A percentile compares a stretch with the other conserved stretches of the same genome.
Evolutionary conservation across 2,797 vertebrate species (phyloP).

Genomic region (Buceros bicornis): DNA sequence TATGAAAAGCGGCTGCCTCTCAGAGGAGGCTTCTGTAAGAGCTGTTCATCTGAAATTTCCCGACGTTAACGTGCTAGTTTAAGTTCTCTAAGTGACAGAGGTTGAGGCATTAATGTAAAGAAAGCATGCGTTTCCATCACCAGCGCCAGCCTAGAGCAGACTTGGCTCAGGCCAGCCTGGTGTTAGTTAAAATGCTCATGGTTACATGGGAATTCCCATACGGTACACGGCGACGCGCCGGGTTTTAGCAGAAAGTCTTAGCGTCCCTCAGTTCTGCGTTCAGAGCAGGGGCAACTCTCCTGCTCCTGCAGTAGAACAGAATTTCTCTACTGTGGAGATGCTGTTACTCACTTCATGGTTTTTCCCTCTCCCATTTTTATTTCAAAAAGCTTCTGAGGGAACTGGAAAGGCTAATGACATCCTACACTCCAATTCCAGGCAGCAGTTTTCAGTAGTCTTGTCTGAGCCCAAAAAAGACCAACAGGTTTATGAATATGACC

Average conservation of each 20-base stretch:
- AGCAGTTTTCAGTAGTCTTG: neutral
- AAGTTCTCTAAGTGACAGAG: neutral
- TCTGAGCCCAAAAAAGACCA: neutral
- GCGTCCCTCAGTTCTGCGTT: neutral
- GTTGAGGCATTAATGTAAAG: neutral
- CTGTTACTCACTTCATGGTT: rapidly evolving
- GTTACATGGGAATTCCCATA: neutral
- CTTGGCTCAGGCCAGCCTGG: neutral
- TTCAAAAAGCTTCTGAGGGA: neutral
- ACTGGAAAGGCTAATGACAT: neutral
- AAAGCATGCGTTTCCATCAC: neutral
- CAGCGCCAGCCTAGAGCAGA: neutral
- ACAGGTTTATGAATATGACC: neutral
- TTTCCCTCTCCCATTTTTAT: neutral
- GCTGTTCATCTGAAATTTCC: neutral
- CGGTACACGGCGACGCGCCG: neutral
- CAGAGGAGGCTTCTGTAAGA: neutral
- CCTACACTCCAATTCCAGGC: neutral
- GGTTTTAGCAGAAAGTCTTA: neutral
- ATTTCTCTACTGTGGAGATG: neutral
- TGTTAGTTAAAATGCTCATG: neutral
- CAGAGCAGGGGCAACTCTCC: neutral
- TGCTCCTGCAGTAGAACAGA: neutral
- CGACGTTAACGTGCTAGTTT: neutral
- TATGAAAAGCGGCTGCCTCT: neutral